Evolutionary conservation across 2,888 invertebrate species (phyloP).

Genomic region (Phania funesta): DNA sequence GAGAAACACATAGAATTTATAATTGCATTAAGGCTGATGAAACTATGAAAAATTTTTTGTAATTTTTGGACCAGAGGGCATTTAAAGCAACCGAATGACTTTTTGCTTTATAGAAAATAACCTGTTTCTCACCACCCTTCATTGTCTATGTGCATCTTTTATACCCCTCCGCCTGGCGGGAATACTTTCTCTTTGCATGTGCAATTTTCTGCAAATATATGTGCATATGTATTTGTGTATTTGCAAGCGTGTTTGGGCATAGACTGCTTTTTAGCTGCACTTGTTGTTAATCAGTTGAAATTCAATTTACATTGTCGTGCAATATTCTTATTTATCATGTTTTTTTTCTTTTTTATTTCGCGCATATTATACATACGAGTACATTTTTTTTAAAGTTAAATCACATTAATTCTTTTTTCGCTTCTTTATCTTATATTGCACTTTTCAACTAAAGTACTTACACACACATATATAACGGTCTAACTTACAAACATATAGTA

Average conservation of each 20-base stretch:
- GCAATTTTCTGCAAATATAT: neutral
- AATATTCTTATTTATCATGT: slow-evolving; percentile 36
- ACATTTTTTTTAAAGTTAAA: slow-evolving; percentile 34
- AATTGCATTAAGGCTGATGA: slow-evolving; percentile 36
- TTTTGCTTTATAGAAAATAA: slow-evolving; percentile 8
- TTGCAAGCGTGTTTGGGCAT: neutral
- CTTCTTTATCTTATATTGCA: slow-evolving; percentile 16
- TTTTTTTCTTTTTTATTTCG: slow-evolving; percentile 15
- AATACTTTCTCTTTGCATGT: neutral
- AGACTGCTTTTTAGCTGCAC: slow-evolving; percentile 43
- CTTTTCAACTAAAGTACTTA: slow-evolving; percentile 10
- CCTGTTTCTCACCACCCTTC: slow-evolving; percentile 1
- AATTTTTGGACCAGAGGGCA: slow-evolving; percentile 33
- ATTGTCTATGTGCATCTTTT: neutral
- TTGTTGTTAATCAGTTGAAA: slow-evolving; percentile 62
- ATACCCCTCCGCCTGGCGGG: neutral
- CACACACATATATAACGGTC: slow-evolving; percentile 10
- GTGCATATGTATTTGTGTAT: neutral
- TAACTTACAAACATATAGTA: slow-evolving; percentile 20
- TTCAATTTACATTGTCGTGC: slow-evolving; percentile 56
- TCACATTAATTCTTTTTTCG: slow-evolving; percentile 53
- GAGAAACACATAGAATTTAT: slow-evolving; percentile 15
- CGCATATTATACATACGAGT: neutral
- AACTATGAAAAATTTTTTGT: neutral
- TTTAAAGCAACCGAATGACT: slow-evolving; percentile 17